Conservation (phyloP, 2,113 vertebrate species). For the Dryoscopus gambensis region DNA sequence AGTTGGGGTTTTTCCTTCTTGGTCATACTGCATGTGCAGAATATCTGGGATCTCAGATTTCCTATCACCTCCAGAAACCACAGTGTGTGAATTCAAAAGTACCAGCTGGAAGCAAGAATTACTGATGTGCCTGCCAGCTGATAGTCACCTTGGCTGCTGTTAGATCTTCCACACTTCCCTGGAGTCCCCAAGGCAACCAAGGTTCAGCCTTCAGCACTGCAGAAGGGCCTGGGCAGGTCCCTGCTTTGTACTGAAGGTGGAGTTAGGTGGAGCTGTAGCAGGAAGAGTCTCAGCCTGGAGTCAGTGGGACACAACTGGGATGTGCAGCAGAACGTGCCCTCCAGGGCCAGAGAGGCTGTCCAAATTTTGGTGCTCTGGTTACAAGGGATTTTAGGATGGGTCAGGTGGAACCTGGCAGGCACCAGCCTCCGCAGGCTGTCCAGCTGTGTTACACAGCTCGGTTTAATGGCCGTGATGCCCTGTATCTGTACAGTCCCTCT, state of each 20-base stretch:
- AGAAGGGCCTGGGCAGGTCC: not conserved
- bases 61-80: not conserved
- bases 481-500: not conserved
- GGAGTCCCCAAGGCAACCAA: not conserved
- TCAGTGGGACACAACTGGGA: accelerated
- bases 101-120: not conserved
- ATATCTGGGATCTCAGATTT: not conserved
- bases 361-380: not conserved
- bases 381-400: not conserved
- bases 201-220: not conserved
- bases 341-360: not conserved
- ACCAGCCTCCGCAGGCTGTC: not conserved
- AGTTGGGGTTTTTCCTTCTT: not conserved
- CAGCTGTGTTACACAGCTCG: not conserved
- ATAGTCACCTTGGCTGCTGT: not conserved
- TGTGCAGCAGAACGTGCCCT: not conserved
- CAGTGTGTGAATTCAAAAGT: not conserved
- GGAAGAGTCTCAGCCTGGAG: not conserved
- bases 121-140: not conserved
- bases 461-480: not conserved
- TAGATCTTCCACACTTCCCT: not conserved
- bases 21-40: not conserved
- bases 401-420: not conserved
- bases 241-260: not conserved
- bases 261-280: not conserved